A percentile compares a stretch with the other conserved stretches of the same genome.
Evolutionary conservation across 1,140 invertebrate genomes (phyloP).

Genomic region (Pseudomyrmex gracilis): DNA sequence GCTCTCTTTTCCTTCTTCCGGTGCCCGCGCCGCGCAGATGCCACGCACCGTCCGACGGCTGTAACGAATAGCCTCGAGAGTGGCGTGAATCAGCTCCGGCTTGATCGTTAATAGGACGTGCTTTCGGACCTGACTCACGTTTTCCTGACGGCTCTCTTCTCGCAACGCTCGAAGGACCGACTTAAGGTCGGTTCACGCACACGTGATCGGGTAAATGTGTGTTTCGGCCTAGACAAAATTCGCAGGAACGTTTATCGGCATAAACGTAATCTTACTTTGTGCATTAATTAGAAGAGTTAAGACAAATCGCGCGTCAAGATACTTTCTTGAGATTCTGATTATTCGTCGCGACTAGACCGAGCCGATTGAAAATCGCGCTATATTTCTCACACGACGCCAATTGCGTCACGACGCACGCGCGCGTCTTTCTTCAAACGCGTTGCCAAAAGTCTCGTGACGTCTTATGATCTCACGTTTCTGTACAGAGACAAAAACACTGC

Average conservation of each 20-base stretch:
- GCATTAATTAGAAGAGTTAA: not conserved
- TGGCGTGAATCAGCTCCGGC: constrained; percentile 59
- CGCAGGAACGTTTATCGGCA: not conserved
- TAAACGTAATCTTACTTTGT: not conserved
- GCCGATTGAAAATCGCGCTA: constrained; percentile 37
- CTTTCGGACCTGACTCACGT: constrained; percentile 69
- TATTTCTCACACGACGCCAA: not conserved
- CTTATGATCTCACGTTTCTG: not conserved
- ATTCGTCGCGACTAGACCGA: not conserved
- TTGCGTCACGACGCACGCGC: constrained; percentile 6
- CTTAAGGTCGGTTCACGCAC: constrained; percentile 20
- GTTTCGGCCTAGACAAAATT: not conserved
- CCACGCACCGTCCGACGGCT: constrained; percentile 33
- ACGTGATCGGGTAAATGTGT: not conserved
- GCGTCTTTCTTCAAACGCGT: constrained; percentile 24
- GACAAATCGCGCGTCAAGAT: not conserved
- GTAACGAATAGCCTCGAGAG: constrained; percentile 59
- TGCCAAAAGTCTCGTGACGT: constrained; percentile 14
- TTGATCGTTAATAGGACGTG: constrained; percentile 59
- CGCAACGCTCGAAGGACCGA: constrained; percentile 30
- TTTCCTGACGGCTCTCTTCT: constrained; percentile 52
- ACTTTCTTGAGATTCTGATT: constrained; percentile 30
- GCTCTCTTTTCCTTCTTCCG: not conserved
- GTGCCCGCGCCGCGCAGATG: constrained; percentile 35
- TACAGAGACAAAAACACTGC: not conserved